These are phyloP conservation scores for Zapornia atra DNA, from an alignment of 2,113 vertebrate genomes.

Conservation along the genomic window DNA sequence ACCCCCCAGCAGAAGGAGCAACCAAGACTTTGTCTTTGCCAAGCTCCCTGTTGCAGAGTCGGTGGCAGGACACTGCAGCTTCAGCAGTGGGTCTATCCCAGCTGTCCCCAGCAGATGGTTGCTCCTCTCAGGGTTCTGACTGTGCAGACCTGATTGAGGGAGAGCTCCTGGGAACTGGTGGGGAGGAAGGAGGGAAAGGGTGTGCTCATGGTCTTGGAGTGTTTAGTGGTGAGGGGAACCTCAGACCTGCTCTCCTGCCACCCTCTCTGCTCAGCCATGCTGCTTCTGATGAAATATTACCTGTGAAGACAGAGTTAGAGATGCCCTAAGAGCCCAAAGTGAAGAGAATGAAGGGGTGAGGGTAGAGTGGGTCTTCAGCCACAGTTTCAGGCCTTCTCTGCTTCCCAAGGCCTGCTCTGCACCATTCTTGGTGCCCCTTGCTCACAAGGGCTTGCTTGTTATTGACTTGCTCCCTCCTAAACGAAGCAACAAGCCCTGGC, in stretches of 20 bases:
- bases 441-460: not conserved
- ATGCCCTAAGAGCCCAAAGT: not conserved
- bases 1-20: not conserved
- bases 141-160: not conserved
- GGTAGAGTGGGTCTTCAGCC: not conserved
- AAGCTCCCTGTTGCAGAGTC: not conserved
- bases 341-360: not conserved
- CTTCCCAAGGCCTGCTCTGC: not conserved
- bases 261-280: no score
- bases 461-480: not conserved
- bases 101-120: fast-evolving
- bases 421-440: not conserved
- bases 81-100: fast-evolving
- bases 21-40: not conserved
- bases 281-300: not conserved
- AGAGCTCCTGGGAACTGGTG: not conserved
- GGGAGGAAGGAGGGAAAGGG: not conserved
- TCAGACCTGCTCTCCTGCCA: not conserved
- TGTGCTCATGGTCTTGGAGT: fast-evolving
- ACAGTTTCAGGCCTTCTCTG: not conserved
- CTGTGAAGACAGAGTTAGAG: not conserved
- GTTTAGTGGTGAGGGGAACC: not conserved
- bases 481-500: not conserved
- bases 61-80: fast-evolving
- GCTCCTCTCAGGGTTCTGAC: not conserved